Conservation (phyloP, 2,797 vertebrate genomes). For the Danio aesculapii region DNA sequence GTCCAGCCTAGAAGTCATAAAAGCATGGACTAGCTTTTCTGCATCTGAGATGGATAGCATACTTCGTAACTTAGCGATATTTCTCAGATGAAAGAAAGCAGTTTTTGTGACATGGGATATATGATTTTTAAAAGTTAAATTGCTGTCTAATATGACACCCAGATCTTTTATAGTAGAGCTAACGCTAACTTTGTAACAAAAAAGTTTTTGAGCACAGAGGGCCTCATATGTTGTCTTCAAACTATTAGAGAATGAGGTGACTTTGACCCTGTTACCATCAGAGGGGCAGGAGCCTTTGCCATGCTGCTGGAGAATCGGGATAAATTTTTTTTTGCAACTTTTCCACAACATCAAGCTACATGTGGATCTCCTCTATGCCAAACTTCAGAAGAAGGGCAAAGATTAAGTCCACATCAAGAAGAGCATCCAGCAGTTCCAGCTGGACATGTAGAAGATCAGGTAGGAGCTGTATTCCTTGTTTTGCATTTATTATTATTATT, state of each 20-base stretch:
- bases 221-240: slow-evolving; percentile 6
- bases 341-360: slow-evolving; percentile 19
- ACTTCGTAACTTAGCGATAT: too few species aligned
- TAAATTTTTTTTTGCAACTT: slow-evolving; percentile 29
- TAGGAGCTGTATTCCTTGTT: slow-evolving; percentile 20
- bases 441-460: slow-evolving; percentile 14
- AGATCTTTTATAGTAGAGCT: too few species aligned
- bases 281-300: slow-evolving; percentile 22
- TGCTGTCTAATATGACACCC: too few species aligned
- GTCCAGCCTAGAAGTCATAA: too few species aligned
- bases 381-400: slow-evolving; percentile 32
- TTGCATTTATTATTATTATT: not conserved
- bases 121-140: too few species aligned
- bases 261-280: slow-evolving; percentile 16
- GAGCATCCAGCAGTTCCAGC: slow-evolving; percentile 19
- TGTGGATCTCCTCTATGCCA: slow-evolving; percentile 17
- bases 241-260: not conserved
- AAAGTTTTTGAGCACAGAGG: slow-evolving; percentile 39
- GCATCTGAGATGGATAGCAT: too few species aligned
- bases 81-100: too few species aligned
- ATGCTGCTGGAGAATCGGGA: slow-evolving; percentile 29
- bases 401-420: slow-evolving; percentile 10
- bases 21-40: too few species aligned
- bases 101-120: too few species aligned
- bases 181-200: too few species aligned